A percentile compares a stretch with the other conserved stretches of the same genome.
phyloP scores from a whole-genome alignment of 2,113 vertebrate genomes.

The Neodon shergylaensis region DNA sequence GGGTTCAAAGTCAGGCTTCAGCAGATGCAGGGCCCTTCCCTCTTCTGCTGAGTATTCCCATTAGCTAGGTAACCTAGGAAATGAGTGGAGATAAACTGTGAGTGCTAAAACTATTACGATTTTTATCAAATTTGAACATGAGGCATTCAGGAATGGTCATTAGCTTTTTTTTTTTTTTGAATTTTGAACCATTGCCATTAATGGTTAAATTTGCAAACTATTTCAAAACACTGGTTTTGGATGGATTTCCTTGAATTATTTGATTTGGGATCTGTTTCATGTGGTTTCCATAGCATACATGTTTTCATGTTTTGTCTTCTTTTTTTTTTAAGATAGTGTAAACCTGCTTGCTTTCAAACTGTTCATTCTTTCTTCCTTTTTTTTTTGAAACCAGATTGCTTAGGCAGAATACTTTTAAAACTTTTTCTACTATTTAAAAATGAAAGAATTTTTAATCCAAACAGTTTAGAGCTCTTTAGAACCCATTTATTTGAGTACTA shows the following conservation, averaged over 20 bases:
- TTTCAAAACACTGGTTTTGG: conserved; percentile 60
- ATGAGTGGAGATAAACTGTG: background rate
- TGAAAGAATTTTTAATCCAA: conserved; percentile 67
- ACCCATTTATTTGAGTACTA: conserved; percentile 53
- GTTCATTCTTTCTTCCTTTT: background rate
- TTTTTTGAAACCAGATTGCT: conserved; percentile 33
- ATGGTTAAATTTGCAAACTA: conserved; percentile 47
- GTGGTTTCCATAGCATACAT: conserved; percentile 65
- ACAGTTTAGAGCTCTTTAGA: conserved; percentile 68
- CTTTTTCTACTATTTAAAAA: conserved; percentile 71
- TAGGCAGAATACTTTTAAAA: conserved; percentile 68
- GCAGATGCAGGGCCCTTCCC: background rate
- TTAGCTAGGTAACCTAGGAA: background rate
- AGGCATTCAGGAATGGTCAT: background rate
- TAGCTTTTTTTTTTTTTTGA: background rate
- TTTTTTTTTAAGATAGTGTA: conserved; percentile 35
- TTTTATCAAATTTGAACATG: conserved; percentile 10
- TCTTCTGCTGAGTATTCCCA: background rate
- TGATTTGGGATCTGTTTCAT: conserved; percentile 65
- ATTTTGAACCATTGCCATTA: conserved; percentile 38
- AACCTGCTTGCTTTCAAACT: conserved; percentile 56
- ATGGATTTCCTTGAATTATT: conserved; percentile 52
- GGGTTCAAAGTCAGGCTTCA: background rate
- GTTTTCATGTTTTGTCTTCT: conserved; percentile 25
- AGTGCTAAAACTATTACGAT: background rate